phyloP scores from a whole-genome alignment of 2,888 invertebrate genomes.

The Euzophera pinguis region DNA sequence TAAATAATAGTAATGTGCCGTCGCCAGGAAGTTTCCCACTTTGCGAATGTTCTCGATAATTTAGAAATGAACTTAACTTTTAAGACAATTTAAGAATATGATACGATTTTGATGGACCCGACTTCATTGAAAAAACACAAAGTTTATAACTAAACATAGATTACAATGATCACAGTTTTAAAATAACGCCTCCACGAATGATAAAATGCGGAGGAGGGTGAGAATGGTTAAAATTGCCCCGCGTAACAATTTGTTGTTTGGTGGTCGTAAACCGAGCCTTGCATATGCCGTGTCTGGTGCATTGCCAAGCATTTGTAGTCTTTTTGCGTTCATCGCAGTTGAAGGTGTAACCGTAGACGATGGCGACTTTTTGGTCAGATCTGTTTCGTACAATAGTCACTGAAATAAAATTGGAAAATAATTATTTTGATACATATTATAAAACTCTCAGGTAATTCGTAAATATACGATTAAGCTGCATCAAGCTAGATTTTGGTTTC shows the following conservation, averaged over 20 bases:
- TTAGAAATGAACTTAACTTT: no score
- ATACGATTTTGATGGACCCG: no score
- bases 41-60: no score
- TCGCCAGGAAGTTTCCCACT: no score
- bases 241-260: background rate
- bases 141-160: background rate
- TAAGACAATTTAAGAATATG: no score
- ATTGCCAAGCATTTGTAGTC: slow-evolving; percentile 13
- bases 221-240: slow-evolving; percentile 16
- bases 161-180: background rate
- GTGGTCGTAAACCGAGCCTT: slow-evolving; percentile 14
- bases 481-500: no score
- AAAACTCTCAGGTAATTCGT: no score
- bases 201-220: slow-evolving; percentile 20
- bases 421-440: no score
- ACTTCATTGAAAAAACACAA: no score
- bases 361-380: background rate
- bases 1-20: no score
- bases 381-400: background rate
- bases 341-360: slow-evolving; percentile 20
- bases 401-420: no score
- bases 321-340: slow-evolving; percentile 10
- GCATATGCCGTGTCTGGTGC: slow-evolving; percentile 16
- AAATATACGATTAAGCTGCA: no score
- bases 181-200: slow-evolving; percentile 16